Percentiles rank a stretch among this genome's conserved stretches.
Conservation (phyloP, 2,113 vertebrate species). For the Grantiella picta region DNA sequence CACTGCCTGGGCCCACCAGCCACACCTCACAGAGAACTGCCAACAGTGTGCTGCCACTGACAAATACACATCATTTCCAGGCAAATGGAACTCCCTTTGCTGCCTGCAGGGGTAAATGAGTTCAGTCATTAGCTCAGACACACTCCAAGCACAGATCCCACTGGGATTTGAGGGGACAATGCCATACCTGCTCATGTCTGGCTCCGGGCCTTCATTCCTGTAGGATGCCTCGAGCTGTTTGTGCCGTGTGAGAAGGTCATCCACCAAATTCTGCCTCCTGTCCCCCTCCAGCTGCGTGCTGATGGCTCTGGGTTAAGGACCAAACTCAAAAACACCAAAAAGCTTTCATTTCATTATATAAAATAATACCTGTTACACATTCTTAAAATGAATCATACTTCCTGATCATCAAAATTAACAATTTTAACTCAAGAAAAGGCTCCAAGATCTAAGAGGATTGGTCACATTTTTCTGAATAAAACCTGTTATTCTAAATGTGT, state of each 20-base stretch:
- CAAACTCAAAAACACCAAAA: background rate
- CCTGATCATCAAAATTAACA: background rate
- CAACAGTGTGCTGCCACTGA: accelerated
- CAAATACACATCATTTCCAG: accelerated
- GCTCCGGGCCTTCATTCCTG: constrained; percentile 80
- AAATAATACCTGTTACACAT: background rate
- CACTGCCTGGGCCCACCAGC: background rate
- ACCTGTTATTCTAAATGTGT: background rate
- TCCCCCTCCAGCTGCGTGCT: constrained; percentile 95
- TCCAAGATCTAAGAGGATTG: background rate
- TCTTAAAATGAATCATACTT: background rate
- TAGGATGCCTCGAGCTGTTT: constrained; percentile 87
- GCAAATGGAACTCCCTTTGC: background rate
- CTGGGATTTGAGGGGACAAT: background rate
- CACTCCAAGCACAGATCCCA: background rate
- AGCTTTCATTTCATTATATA: background rate
- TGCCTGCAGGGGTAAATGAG: accelerated
- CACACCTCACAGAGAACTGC: accelerated
- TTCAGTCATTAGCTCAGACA: accelerated
- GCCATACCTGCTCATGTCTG: constrained; percentile 76
- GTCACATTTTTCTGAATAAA: background rate
- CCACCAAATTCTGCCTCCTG: constrained; percentile 90
- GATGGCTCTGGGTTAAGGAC: constrained; percentile 69
- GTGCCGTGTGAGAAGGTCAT: constrained; percentile 89
- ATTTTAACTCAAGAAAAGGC: background rate